Percentiles rank a stretch among this genome's conserved stretches.
phyloP scores from a whole-genome alignment of 2,113 vertebrate genomes.

The Elanus axillaris region DNA sequence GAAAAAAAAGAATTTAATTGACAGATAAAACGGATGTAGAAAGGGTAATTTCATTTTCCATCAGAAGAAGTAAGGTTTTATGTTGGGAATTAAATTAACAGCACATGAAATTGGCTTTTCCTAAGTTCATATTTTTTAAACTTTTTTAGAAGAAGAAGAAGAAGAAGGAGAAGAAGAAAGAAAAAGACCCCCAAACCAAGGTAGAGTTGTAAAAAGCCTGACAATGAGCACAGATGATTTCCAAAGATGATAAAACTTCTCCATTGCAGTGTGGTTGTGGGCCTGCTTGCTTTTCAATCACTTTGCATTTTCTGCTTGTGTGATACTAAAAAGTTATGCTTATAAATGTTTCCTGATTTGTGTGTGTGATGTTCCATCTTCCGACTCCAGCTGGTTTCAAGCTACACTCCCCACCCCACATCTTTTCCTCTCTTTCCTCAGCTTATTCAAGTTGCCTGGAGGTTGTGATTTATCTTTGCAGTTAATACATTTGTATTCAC shows the following conservation, averaged over 20 bases:
- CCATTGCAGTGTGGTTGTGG: background rate
- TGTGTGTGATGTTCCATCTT: background rate
- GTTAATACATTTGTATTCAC: conserved; percentile 37
- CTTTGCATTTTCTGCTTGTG: background rate
- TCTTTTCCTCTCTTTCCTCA: background rate
- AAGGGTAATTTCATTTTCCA: conserved; percentile 78
- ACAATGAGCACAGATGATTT: conserved; percentile 39
- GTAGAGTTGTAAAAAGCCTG: conserved; percentile 52
- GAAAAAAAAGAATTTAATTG: conserved; percentile 67
- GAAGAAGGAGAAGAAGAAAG: conserved; percentile 1
- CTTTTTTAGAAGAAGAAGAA: conserved; percentile 16
- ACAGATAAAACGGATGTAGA: conserved; percentile 74
- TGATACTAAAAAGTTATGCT: background rate
- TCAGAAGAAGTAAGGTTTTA: conserved; percentile 77
- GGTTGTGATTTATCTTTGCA: conserved; percentile 24
- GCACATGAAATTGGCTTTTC: conserved; percentile 80
- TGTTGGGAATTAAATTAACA: conserved; percentile 79
- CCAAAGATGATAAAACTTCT: conserved; percentile 23
- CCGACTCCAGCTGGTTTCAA: background rate
- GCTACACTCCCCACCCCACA: background rate
- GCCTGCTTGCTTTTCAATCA: background rate
- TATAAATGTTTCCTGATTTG: conserved; percentile 15
- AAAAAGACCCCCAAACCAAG: conserved; percentile 46
- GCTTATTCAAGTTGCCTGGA: background rate
- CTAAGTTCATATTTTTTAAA: conserved; percentile 74